Evolutionary conservation across 2,797 vertebrate species (phyloP).

Genomic region (Liparis tanakae): DNA sequence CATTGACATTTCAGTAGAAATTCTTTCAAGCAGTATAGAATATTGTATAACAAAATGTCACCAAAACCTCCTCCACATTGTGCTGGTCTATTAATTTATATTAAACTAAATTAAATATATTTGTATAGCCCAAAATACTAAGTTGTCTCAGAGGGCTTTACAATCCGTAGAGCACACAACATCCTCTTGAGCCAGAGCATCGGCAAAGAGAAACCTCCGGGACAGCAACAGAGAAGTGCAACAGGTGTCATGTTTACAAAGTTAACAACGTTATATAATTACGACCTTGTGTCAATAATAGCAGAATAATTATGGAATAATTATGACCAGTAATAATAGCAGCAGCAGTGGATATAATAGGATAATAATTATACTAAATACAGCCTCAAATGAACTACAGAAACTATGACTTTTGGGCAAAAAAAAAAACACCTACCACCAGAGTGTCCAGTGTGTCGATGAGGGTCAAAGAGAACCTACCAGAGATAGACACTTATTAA

Average conservation of each 20-base stretch:
- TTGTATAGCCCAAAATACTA: neutral
- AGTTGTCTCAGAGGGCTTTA: neutral
- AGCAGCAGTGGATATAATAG: neutral
- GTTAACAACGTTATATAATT: no score
- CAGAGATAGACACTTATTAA: slow-evolving; percentile 26
- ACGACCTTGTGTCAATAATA: no score
- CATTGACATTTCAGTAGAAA: neutral
- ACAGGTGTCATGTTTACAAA: no score
- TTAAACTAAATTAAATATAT: neutral
- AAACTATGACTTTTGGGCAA: neutral
- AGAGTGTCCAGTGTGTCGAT: slow-evolving; percentile 98
- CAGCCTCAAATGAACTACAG: neutral
- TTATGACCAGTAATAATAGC: neutral
- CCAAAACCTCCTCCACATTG: neutral
- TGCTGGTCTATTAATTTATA: neutral
- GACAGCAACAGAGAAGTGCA: no score
- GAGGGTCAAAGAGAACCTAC: slow-evolving; percentile 96
- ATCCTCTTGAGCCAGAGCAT: no score
- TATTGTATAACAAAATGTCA: no score
- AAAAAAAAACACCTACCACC: slow-evolving; percentile 84
- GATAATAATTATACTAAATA: neutral
- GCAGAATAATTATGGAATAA: neutral
- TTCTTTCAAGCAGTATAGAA: neutral
- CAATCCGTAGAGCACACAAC: no score
- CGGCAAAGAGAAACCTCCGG: no score